These are phyloP conservation scores for Pseudomyrmex dendroicus DNA, from an alignment of 1,140 invertebrate genomes.

Conservation along the genomic window DNA sequence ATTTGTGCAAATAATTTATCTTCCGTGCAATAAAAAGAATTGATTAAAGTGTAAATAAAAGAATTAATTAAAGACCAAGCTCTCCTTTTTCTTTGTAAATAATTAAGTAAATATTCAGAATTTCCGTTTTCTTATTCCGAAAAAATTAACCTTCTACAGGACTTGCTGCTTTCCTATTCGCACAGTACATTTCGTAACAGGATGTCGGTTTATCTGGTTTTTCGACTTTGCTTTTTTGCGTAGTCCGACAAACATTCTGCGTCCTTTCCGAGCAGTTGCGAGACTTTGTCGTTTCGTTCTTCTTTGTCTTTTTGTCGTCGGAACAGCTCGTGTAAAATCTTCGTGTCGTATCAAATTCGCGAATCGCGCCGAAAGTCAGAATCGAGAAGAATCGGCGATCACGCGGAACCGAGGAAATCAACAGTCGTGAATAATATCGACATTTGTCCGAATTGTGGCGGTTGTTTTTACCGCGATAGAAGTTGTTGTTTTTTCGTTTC, in stretches of 20 bases:
- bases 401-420: background rate
- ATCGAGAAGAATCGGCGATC: background rate
- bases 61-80: background rate
- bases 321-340: slow-evolving; percentile 19
- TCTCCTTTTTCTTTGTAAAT: background rate
- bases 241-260: background rate
- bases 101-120: background rate
- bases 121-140: background rate
- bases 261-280: background rate
- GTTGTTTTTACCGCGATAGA: background rate
- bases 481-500: background rate
- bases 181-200: background rate
- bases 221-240: background rate
- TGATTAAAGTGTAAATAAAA: background rate
- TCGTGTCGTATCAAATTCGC: background rate
- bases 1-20: background rate
- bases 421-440: slow-evolving; percentile 24
- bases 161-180: background rate
- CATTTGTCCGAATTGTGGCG: background rate
- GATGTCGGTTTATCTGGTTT: background rate
- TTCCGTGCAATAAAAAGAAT: background rate
- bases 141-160: slow-evolving; percentile 22
- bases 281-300: slow-evolving; percentile 1
- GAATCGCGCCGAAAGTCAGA: slow-evolving; percentile 13
- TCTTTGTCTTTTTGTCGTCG: background rate